Evolutionary conservation across 2,797 vertebrate genomes (phyloP).

Genomic region (Stomatorhinus walkeri): DNA sequence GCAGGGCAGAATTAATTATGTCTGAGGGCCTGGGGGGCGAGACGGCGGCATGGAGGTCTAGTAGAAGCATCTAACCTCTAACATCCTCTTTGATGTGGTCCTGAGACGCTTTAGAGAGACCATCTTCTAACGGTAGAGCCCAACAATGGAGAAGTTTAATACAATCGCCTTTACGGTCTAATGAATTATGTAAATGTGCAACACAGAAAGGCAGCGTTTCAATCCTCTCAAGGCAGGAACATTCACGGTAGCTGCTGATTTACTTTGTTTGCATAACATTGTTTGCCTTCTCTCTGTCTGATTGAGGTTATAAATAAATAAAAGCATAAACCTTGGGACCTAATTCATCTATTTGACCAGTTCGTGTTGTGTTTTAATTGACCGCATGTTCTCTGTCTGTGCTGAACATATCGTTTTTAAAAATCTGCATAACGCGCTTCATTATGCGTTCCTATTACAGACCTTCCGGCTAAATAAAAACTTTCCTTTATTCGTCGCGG

Average conservation of each 20-base stretch:
- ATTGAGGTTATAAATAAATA: not conserved
- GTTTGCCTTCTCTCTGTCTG: not conserved
- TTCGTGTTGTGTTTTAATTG: not conserved
- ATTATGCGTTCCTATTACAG: not conserved
- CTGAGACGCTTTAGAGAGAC: slow-evolving; percentile 43
- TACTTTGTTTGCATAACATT: not conserved
- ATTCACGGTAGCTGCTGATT: not conserved
- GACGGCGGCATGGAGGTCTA: slow-evolving; percentile 31
- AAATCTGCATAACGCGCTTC: not conserved
- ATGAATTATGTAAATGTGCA: slow-evolving; percentile 28
- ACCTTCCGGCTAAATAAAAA: slow-evolving; percentile 13
- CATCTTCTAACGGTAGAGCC: slow-evolving; percentile 35
- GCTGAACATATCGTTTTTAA: not conserved
- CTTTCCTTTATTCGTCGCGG: not conserved
- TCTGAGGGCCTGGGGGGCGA: slow-evolving; percentile 30
- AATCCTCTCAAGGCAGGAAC: slow-evolving; percentile 7
- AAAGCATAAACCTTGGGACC: not conserved
- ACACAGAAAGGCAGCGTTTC: slow-evolving; percentile 17
- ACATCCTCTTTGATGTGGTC: slow-evolving; percentile 48
- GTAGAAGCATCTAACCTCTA: slow-evolving; percentile 38
- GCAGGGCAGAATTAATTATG: slow-evolving; percentile 30
- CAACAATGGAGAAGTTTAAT: slow-evolving; percentile 30
- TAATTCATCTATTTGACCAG: not conserved
- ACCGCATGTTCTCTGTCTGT: not conserved
- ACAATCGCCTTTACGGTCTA: slow-evolving; percentile 24